phyloP scores from a whole-genome alignment of 2,888 invertebrate genomes.

The Pyrocoelia pectoralis region DNA sequence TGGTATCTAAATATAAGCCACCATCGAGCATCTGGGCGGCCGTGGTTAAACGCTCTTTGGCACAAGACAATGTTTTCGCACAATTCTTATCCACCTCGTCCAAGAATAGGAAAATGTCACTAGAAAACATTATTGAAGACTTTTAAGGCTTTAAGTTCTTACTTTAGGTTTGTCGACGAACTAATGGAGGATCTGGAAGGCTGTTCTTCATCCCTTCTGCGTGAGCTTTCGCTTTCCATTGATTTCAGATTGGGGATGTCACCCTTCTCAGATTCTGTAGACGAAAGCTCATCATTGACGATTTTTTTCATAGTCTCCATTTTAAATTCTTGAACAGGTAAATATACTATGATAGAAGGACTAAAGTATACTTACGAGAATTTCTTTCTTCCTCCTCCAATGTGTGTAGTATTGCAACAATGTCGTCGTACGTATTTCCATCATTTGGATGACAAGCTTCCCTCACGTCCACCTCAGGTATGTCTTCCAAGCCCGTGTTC shows the following conservation, averaged over 20 bases:
- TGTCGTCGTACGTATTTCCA: constrained; percentile 57
- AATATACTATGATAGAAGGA: background rate
- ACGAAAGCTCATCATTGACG: constrained; percentile 44
- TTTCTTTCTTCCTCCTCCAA: constrained; percentile 60
- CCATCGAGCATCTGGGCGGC: constrained; percentile 48
- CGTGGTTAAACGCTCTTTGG: constrained; percentile 49
- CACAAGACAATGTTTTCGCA: constrained; percentile 49
- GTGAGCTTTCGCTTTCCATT: too few relatives aligned
- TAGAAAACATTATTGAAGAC: constrained; percentile 52
- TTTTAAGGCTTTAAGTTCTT: constrained; percentile 21
- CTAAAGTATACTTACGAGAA: constrained; percentile 51
- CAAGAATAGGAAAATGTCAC: constrained; percentile 71
- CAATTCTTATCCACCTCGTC: constrained; percentile 68
- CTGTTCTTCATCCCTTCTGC: constrained; percentile 28
- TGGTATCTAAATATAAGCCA: constrained; percentile 51
- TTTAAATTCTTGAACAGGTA: constrained; percentile 45
- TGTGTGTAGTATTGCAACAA: constrained; percentile 59
- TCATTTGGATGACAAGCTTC: constrained; percentile 27
- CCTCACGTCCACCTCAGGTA: constrained; percentile 43
- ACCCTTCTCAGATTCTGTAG: background rate
- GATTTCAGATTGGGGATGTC: background rate
- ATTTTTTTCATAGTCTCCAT: constrained; percentile 55
- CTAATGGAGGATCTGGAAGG: constrained; percentile 32
- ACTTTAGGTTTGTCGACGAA: constrained; percentile 46
- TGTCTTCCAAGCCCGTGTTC: constrained; percentile 25